Evolutionary conservation across 2,888 invertebrate genomes (phyloP), one percentile per base, ranked within the genome.

Genomic region (Melieria picta): DNA sequence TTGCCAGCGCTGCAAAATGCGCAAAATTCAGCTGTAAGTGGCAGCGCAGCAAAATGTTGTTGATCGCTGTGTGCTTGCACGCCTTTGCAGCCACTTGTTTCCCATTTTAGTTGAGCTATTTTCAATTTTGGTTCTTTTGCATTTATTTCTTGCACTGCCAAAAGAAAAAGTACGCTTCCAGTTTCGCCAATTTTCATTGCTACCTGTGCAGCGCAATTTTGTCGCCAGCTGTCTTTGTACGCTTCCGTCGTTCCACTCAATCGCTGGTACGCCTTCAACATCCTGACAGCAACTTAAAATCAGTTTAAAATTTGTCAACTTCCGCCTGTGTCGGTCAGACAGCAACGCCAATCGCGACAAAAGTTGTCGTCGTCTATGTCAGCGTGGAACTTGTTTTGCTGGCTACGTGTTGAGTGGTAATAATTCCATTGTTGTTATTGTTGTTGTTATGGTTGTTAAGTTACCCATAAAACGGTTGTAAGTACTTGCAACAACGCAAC

Each of bases 261-360:
- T 30, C 63, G 47, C n/a, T 13, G 11, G 7, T 16, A 16, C 42
- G 56, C 11, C 58, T 58, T 6, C 58, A 10, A 6, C 58, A 4
- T 13, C 42, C 52, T 50, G 30, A 45, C 10, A 10, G 45, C 7
- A 47, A 47, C 62, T 46, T 56, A 48, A 72, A 72, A 69, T 72
- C 72, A 72, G 72, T 69, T 72, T 72, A 69, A 69, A 69, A 61
- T 72, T 56, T 69, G 61, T 58, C 65, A 42, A 61, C 60, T 71
- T 71, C 71, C 65, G 61, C 11, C 16, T 16, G 16, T 63, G 62
- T 57, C 62, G 45, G 55, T 46, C 47, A 42, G 16, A 2, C 16
- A 16, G 16, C 16, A 16, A 16, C 16, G 16, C 16, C 16, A 16
- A 56, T 56, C 69, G 55, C 62, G 69, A 69, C 62, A 69, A 55